Base-by-base conservation (phyloP, 2,113 vertebrate genomes). In the Alethe diademata region DNA sequence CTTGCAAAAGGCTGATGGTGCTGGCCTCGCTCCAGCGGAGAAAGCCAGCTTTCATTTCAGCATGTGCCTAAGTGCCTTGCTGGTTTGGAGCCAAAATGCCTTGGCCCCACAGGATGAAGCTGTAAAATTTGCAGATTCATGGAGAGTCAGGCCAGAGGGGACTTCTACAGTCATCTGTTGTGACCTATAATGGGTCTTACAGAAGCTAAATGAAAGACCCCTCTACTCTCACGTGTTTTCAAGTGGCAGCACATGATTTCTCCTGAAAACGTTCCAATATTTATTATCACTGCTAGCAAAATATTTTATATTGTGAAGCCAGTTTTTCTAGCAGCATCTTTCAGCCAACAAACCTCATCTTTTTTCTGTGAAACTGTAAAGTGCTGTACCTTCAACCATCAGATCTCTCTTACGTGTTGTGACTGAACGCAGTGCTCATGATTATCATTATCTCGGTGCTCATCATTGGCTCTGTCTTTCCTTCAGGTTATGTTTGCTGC, bases 61-160 rank as follows among this genome's bases (percentile, higher is more conserved):
- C 36, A 2, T 75, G 65, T 6, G 2, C 8, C 0, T 82, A 87
- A 96, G 89, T 87, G 86, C 19, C 1, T 86, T 84, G 60, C 89
- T 95, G 92, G 86, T 88, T 83, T 42, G 51, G 35, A 86, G 92
- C 94, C 92, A 94, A 86, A 92, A 80, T 86, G 90, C 56, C 38
- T 92, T 73, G 71, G 88, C 75, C 86, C 38, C 90, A 78, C 58
- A 92, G 75, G 88, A 80, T 57, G 64, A 86, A 93, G 86, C 82
- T 76, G 58, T 97, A 92, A 95, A 92, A 88, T 92, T 88, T 7
- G 6, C 86, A 80, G 82, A 92, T 94, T 93, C 82, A 71, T 88
- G 53, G 86, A 78, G 76, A 83, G 62, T 67, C 60, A 47, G 82
- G 91, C 58, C 78, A 86, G 56, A 92, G n/a, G 72, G 51, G 48